Evolutionary conservation across 2,797 vertebrate genomes (phyloP).

Genomic region (Cyprinella venusta): DNA sequence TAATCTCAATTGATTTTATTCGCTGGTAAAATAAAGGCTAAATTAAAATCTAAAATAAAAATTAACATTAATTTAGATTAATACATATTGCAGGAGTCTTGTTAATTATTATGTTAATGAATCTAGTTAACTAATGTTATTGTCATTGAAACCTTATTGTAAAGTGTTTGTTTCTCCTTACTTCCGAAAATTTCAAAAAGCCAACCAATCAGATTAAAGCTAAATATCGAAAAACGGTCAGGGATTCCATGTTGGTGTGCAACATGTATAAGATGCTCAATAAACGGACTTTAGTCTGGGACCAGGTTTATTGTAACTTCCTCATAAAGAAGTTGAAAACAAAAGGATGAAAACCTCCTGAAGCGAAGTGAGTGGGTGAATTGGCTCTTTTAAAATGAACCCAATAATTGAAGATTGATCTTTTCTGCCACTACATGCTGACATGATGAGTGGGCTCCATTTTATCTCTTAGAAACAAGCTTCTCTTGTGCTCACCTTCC

Average conservation of each 20-base stretch:
- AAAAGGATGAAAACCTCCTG: not conserved
- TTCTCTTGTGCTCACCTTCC: not conserved
- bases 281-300: not conserved
- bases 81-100: not conserved
- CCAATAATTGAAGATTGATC: slow-evolving; percentile 49
- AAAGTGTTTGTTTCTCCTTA: not conserved
- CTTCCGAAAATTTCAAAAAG: not conserved
- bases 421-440: slow-evolving; percentile 39
- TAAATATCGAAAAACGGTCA: not conserved
- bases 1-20: no score
- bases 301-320: not conserved
- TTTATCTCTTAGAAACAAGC: slow-evolving; percentile 30
- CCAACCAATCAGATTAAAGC: not conserved
- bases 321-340: not conserved
- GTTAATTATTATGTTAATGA: not conserved
- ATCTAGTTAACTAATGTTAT: not conserved
- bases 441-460: slow-evolving; percentile 41
- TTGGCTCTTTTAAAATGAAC: slow-evolving; percentile 33
- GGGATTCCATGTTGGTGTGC: not conserved
- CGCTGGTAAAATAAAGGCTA: no score
- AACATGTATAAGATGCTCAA: not conserved
- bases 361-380: not conserved
- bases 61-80: not conserved
- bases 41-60: no score
- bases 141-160: not conserved